These are phyloP conservation scores for Julus scandinavius DNA, from an alignment of 2,888 invertebrate species.

Conservation along the genomic window DNA sequence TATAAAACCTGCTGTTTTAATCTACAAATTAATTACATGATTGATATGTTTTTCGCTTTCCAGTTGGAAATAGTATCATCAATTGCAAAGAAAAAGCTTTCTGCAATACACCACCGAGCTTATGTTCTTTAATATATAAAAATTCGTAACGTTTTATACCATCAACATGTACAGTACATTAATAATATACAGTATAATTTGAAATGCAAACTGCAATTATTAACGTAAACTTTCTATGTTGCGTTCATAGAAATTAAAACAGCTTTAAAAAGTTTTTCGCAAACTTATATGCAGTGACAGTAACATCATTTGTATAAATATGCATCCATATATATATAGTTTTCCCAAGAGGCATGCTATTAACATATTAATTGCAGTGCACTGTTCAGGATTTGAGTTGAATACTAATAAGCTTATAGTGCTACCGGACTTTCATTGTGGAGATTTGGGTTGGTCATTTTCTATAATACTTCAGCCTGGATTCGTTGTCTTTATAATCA, in stretches of 20 bases:
- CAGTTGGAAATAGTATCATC: too few relatives aligned
- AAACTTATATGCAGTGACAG: background rate
- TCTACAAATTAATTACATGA: too few relatives aligned
- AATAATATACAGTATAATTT: too few relatives aligned
- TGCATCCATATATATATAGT: background rate
- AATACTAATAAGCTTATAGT: background rate
- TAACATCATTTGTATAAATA: background rate
- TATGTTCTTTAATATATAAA: too few relatives aligned
- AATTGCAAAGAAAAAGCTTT: too few relatives aligned
- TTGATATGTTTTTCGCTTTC: too few relatives aligned
- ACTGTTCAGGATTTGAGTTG: background rate
- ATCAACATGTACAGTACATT: too few relatives aligned
- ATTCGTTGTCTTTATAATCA: background rate
- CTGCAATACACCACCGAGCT: too few relatives aligned
- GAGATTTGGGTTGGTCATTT: background rate
- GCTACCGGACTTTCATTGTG: background rate
- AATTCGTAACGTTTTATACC: too few relatives aligned
- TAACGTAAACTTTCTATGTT: background rate
- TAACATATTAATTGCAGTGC: background rate
- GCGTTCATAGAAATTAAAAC: background rate
- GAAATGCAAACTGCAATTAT: too few relatives aligned
- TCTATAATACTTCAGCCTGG: background rate
- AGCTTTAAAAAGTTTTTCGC: background rate
- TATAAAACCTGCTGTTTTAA: too few relatives aligned
- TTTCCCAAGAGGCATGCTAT: background rate